Evolutionary conservation across 92 coral and sea anemone species (phyloP).

Genomic region (Montipora capitata): DNA sequence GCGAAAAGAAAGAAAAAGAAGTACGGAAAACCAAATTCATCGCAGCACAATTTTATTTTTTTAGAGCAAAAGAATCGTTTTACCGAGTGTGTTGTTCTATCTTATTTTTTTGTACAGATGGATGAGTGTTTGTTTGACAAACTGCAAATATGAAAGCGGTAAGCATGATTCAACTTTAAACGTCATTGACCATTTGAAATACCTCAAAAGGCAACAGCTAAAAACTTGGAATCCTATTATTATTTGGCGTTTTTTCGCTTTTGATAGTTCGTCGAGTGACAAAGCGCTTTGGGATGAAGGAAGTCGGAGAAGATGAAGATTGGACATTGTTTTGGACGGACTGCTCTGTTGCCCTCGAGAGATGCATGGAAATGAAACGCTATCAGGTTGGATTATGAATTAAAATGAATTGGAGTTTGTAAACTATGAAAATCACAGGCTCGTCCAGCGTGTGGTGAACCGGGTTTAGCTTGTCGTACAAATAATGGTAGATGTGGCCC

Average conservation of each 20-base stretch:
- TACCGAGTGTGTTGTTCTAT: neutral
- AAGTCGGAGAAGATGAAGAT: constrained; percentile 99
- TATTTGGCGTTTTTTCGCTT: neutral
- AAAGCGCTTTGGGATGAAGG: constrained; percentile 97
- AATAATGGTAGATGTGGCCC: too few relatives aligned
- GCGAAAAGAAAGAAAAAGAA: constrained; percentile 92
- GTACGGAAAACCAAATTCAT: constrained; percentile 38
- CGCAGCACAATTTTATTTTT: too few relatives aligned
- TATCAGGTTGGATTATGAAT: constrained; percentile 82
- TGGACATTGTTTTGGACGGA: constrained; percentile 98
- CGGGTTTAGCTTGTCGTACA: too few relatives aligned
- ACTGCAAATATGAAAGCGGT: constrained; percentile 99
- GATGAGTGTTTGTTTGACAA: constrained; percentile 91
- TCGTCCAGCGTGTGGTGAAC: too few relatives aligned
- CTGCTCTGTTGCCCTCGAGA: constrained; percentile 94
- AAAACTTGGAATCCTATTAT: neutral
- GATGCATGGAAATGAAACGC: constrained; percentile 99
- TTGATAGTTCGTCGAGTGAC: constrained; percentile 92
- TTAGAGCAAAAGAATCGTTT: neutral
- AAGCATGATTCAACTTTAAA: constrained; percentile 37
- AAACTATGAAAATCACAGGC: neutral
- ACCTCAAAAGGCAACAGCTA: neutral
- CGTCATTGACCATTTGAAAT: neutral
- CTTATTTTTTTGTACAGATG: constrained; percentile 70
- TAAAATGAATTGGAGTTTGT: neutral